These are phyloP conservation scores for Drosophila elegans DNA, from an alignment of 1,140 invertebrate genomes.

Conservation along the genomic window DNA sequence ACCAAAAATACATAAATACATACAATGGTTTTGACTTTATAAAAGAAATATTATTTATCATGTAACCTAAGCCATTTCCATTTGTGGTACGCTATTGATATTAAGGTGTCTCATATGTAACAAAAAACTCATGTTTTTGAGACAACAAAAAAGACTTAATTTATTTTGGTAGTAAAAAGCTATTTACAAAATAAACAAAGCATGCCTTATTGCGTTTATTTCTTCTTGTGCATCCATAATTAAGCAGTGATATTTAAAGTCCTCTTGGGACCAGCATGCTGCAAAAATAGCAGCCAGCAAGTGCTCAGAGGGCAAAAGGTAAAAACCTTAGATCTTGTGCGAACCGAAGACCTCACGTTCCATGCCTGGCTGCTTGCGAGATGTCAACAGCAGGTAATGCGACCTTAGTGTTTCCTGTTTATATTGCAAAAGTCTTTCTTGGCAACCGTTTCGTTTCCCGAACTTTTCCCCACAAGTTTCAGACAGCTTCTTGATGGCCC, in stretches of 20 bases:
- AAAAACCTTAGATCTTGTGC: conserved; percentile 52
- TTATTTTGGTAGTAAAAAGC: neutral
- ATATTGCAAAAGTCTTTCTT: conserved; percentile 34
- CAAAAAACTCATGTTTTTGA: neutral
- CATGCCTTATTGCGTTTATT: too few species aligned
- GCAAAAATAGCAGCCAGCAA: conserved; percentile 13
- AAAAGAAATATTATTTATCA: too few species aligned
- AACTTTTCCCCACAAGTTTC: conserved; percentile 13
- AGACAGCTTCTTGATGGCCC: conserved; percentile 23
- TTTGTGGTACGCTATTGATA: too few species aligned
- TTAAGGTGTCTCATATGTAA: too few species aligned
- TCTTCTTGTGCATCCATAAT: conserved; percentile 3
- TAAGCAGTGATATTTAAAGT: conserved; percentile 32
- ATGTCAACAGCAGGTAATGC: conserved; percentile 79
- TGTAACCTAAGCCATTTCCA: too few species aligned
- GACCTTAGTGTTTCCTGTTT: conserved; percentile 60
- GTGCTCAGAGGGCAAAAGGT: conserved; percentile 14
- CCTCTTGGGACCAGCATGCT: conserved; percentile 13
- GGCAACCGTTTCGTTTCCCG: conserved; percentile 14
- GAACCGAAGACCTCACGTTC: conserved; percentile 63
- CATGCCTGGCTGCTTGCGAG: conserved; percentile 48
- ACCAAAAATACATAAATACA: too few species aligned
- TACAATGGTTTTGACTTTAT: too few species aligned
- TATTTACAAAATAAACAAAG: neutral
- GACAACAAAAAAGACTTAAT: neutral